Base-by-base conservation (phyloP, 2,888 invertebrate genomes). In the Mimas tiliae region DNA sequence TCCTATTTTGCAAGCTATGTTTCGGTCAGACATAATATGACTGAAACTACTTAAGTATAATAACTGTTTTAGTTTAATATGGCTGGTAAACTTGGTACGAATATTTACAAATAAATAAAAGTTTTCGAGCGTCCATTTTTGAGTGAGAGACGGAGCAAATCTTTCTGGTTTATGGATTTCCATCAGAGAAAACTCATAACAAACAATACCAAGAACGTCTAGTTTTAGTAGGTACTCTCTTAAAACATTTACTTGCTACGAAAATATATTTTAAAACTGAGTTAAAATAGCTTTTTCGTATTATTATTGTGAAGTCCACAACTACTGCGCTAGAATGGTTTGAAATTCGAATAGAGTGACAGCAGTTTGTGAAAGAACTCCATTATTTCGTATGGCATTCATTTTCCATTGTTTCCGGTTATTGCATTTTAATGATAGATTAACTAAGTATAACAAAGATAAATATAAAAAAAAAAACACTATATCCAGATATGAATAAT, bases 131-230 rank as follows among this genome's bases (percentile, higher is more conserved):
- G 38, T 38, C 58, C 19, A 42, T 11, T 58, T 34, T 9, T 58
- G 6, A 55, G 34, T 33, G 27, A 33, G 14, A 9, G 34, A 38
- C 58, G 38, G n/a, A 19, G 16, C 58, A 38, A 11, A 38, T 58
- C 9, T 19, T 42, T 16, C 19, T 19, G 38, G 19, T 58, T 58
- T 42, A 58, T 58, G 58, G 4, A 42, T 42, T 19, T 16, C 7
- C 50, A 19, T 14, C 38, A 11, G 38, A 58, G 58, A 42, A 58
- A 58, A 58, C 38, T 58, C 19, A 42, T 34, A 55, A 34, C 55
- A 34, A 55, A 38, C 38, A 55, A 2, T 42, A 58, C n/a, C 16
- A 58, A 19, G 16, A 16, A 55, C 55, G 16, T 58, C 58, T 58
- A 58, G 58, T 58, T 58, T 38, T 58, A 58, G 8, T 19, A 19